Evolutionary conservation across 2,888 invertebrate genomes (phyloP).

Genomic region (Standfussiana lucernea): DNA sequence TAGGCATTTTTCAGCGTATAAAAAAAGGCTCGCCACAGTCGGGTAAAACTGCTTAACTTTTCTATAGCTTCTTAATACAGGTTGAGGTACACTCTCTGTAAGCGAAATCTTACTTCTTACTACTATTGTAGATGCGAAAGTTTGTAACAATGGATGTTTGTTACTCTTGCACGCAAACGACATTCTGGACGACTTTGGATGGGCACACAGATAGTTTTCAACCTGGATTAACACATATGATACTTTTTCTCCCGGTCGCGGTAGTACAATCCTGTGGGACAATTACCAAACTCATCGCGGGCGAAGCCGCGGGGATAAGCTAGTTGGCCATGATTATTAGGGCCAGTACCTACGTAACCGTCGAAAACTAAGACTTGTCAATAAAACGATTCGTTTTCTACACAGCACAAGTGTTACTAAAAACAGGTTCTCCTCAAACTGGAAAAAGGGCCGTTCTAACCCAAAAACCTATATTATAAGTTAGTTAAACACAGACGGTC

Average conservation of each 20-base stretch:
- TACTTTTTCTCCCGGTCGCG: too few relatives aligned
- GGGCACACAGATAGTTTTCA: too few relatives aligned
- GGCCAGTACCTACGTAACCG: neutral
- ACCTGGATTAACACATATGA: too few relatives aligned
- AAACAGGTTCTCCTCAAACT: slow-evolving; percentile 51
- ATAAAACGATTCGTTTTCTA: slow-evolving; percentile 23
- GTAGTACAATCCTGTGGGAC: too few relatives aligned
- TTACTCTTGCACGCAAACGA: too few relatives aligned
- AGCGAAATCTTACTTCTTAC: too few relatives aligned
- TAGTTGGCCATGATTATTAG: neutral
- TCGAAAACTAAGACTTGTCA: neutral
- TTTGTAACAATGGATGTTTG: too few relatives aligned
- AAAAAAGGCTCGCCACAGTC: neutral
- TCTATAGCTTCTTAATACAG: neutral
- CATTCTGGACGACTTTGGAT: too few relatives aligned
- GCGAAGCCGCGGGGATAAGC: too few relatives aligned
- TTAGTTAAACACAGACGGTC: slow-evolving; percentile 51
- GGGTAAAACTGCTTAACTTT: neutral
- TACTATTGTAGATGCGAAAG: too few relatives aligned
- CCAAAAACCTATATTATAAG: slow-evolving; percentile 62
- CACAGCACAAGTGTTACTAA: slow-evolving; percentile 36
- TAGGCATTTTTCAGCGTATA: too few relatives aligned
- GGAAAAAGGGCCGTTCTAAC: slow-evolving; percentile 44
- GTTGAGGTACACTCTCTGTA: neutral
- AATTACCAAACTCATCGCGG: too few relatives aligned